Evolutionary conservation across 2,888 invertebrate genomes (phyloP).

Genomic region (Drosophila paracracens): DNA sequence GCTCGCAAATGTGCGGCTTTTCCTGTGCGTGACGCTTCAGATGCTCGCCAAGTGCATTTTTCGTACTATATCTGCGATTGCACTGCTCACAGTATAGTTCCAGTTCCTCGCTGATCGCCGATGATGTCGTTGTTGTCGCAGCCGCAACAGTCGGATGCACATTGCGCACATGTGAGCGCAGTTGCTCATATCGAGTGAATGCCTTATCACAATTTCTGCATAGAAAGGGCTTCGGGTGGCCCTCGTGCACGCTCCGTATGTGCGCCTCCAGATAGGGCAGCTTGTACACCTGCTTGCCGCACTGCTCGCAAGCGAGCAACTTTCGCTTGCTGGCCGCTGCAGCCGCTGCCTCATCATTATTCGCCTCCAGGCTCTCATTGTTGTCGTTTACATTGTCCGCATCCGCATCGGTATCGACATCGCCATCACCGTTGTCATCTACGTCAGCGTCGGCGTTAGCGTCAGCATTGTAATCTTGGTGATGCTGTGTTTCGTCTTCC

Average conservation of each 20-base stretch:
- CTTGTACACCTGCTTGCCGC: constrained; percentile 80
- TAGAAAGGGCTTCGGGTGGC: constrained; percentile 79
- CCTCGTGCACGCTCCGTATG: constrained; percentile 78
- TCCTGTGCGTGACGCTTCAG: constrained; percentile 80
- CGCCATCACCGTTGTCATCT: constrained; percentile 1
- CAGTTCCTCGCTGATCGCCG: constrained; percentile 18
- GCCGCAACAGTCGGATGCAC: constrained; percentile 51
- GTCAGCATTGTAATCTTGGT: constrained; percentile 5
- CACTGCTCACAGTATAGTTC: constrained; percentile 76
- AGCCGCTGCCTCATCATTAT: constrained; percentile 26
- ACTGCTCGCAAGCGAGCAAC: constrained; percentile 62
- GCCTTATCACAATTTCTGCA: constrained; percentile 74
- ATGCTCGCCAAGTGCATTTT: constrained; percentile 80
- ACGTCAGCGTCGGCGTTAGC: neutral
- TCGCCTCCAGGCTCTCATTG: constrained; percentile 19
- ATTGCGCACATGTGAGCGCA: constrained; percentile 72
- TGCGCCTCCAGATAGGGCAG: constrained; percentile 81
- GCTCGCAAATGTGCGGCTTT: constrained; percentile 79
- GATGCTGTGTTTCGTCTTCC: constrained; percentile 27
- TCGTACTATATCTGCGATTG: constrained; percentile 79
- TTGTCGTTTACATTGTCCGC: constrained; percentile 1
- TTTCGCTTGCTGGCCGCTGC: constrained; percentile 49
- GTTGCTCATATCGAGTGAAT: constrained; percentile 76
- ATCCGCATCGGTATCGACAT: neutral
- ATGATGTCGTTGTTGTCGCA: neutral